These are phyloP conservation scores for Nemotelus nigrinus DNA, from an alignment of 2,888 invertebrate species.

Conservation along the genomic window DNA sequence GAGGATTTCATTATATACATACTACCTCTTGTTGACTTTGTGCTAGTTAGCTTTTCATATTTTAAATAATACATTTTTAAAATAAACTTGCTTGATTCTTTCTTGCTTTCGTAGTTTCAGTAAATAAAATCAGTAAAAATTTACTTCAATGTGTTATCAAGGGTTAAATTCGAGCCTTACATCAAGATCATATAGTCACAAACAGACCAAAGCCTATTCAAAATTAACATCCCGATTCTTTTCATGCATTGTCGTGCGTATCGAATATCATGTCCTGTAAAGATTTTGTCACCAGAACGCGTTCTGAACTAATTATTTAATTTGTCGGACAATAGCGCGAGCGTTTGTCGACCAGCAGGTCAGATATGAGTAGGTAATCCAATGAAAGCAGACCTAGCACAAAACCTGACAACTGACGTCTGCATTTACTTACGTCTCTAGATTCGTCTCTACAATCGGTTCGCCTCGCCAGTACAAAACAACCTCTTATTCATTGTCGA, in stretches of 20 bases:
- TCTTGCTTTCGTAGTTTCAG: too few relatives aligned
- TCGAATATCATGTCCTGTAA: slow-evolving; percentile 38
- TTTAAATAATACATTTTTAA: too few relatives aligned
- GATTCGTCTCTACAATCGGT: not conserved
- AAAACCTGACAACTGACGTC: not conserved
- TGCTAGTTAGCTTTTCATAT: too few relatives aligned
- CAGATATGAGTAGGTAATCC: too few relatives aligned
- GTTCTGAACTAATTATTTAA: slow-evolving; percentile 31
- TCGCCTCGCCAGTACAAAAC: not conserved
- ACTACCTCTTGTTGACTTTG: too few relatives aligned
- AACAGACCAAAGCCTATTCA: too few relatives aligned
- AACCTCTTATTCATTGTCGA: not conserved
- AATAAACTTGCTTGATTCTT: too few relatives aligned
- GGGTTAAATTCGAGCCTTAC: not conserved
- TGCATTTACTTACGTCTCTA: not conserved
- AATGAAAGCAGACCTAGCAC: too few relatives aligned
- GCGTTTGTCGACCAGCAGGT: not conserved
- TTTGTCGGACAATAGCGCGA: slow-evolving; percentile 8
- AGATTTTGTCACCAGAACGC: slow-evolving; percentile 33
- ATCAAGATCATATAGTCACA: too few relatives aligned
- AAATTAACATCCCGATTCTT: not conserved
- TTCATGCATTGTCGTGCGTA: slow-evolving; percentile 7
- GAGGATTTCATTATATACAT: too few relatives aligned
- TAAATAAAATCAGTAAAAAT: too few relatives aligned
- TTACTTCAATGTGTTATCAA: not conserved